A percentile compares a stretch with the other conserved stretches of the same genome.
These are phyloP conservation scores for Tragelaphus imberbis DNA, from an alignment of 2,113 vertebrate species.

Conservation along the genomic window DNA sequence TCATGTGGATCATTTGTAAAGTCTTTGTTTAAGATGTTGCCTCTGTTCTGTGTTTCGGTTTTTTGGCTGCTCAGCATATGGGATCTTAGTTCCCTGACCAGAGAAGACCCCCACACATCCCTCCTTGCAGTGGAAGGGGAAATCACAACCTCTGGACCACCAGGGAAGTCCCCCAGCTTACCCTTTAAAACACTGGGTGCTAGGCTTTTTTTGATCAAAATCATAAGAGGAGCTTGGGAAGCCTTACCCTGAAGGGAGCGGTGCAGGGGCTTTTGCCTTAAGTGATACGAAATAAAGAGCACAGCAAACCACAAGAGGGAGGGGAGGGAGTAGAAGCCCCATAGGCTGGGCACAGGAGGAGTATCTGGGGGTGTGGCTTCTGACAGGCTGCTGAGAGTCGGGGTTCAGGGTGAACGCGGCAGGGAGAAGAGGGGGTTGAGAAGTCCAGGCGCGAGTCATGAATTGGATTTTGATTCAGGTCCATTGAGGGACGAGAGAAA, in stretches of 20 bases:
- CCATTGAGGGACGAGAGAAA: background rate
- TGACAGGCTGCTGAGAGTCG: background rate
- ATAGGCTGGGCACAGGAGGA: background rate
- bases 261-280: background rate
- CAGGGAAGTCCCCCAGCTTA: background rate
- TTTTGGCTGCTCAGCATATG: background rate
- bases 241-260: background rate
- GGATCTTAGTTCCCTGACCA: background rate
- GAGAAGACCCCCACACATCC: background rate
- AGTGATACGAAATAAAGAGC: background rate
- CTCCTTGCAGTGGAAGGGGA: background rate
- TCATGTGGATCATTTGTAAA: background rate
- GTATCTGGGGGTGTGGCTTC: background rate
- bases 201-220: background rate
- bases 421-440: background rate
- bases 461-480: background rate
- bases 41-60: background rate
- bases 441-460: too few relatives aligned
- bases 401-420: background rate
- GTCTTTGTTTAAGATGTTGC: background rate
- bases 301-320: background rate
- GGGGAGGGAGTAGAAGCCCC: background rate
- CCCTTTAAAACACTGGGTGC: background rate
- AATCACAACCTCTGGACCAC: background rate
- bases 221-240: background rate